Evolutionary conservation across 37 sponge, comb jelly and placozoan species (phyloP).

Genomic region (Ephydatia muelleri): DNA sequence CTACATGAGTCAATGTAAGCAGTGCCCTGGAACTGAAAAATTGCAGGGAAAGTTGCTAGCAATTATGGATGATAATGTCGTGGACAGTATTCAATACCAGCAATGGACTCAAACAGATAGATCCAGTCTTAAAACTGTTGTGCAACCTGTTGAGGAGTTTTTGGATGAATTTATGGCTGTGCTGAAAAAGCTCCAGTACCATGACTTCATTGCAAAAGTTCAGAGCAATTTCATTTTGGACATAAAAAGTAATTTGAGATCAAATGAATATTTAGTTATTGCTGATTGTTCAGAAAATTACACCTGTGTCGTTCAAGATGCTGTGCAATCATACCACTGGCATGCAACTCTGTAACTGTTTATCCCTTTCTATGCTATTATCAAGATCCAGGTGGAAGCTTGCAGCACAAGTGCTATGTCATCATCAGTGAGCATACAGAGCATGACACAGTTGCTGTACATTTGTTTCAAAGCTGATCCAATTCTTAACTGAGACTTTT

Average conservation of each 20-base stretch:
- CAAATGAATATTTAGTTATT: too few species aligned
- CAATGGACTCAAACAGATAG: conserved; percentile 28
- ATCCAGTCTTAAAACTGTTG: conserved; percentile 30
- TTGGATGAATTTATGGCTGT: too few species aligned
- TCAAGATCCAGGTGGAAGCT: conserved; percentile 13
- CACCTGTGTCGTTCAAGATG: conserved; percentile 43
- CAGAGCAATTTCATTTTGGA: too few species aligned
- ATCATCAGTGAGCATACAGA: conserved; percentile 34
- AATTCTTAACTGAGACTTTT: conserved; percentile 27
- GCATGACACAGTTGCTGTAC: conserved; percentile 58
- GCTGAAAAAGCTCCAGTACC: too few species aligned
- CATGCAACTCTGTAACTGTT: conserved; percentile 30
- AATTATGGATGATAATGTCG: conserved; percentile 3
- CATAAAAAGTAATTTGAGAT: too few species aligned
- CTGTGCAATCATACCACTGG: conserved; percentile 48
- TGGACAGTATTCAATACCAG: neutral
- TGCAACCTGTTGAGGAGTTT: conserved; percentile 23
- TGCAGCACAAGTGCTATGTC: conserved; percentile 33
- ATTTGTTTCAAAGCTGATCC: conserved; percentile 34
- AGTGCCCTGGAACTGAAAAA: conserved; percentile 2
- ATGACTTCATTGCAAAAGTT: too few species aligned
- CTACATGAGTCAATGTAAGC: neutral
- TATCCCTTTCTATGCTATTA: conserved; percentile 31
- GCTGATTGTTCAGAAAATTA: conserved; percentile 54
- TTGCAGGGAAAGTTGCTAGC: neutral